Evolutionary conservation across 2,113 vertebrate species (phyloP), one percentile per base, ranked within the genome.

Genomic region (Lamprotornis superbus): DNA sequence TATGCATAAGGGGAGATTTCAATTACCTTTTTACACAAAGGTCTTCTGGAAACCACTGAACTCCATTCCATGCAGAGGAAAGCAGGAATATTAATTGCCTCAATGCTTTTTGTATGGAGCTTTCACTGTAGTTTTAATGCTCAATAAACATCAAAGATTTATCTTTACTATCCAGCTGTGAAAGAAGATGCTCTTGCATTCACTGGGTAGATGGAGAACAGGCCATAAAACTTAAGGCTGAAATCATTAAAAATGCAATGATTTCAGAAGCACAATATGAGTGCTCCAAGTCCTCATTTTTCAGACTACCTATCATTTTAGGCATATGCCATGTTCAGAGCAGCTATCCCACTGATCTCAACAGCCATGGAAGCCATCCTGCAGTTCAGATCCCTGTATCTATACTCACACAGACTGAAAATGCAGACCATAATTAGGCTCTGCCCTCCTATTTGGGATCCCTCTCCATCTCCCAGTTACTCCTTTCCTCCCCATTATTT

Each of bases 91-190:
- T 95, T 97, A 95, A 95, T 93, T 96, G 81, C 74, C 74, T 95
- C 70, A n/a, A 49, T 85, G 96, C 74, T 84, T 94, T 97, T 79
- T 85, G 69, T 92, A 89, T 90, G 76, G 78, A 79, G 59, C 75
- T 96, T 93, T 95, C 79, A 86, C 59, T 95, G 75, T 67, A 87
- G 75, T 70, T 94, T 95, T 94, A 96, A 83, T 90, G 94, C 82
- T 93, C 93, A 74, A 93, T 95, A 93, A 96, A 95, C 87, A 96
- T 90, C 88, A 95, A 93, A 90, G 93, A 96, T 95, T 96, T 95
- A 96, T 95, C 68, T 93, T 94, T 87, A 91, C 85, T 86, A 89
- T 75, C 84, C 84, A 87, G 19, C 87, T 91, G 85, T 93, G 93
- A 93, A 90, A 96, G 91, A 85, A 91, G 90, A 91, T 90, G 89